Evolutionary conservation across 1,140 invertebrate genomes (phyloP).

Genomic region (Apis dorsata): DNA sequence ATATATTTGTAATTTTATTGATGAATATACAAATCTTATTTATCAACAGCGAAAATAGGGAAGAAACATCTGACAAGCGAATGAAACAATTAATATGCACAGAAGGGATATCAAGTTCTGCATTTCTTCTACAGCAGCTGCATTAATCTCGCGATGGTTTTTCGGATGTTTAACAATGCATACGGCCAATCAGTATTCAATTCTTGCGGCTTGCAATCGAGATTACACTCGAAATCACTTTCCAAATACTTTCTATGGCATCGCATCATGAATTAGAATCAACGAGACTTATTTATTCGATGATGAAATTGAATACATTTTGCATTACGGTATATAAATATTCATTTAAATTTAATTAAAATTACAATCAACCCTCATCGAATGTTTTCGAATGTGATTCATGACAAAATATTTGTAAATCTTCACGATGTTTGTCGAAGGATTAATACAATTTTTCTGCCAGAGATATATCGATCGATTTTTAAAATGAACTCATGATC

Average conservation of each 20-base stretch:
- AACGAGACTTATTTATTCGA: too few relatives aligned
- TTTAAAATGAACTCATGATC: too few relatives aligned
- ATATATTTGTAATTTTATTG: not conserved
- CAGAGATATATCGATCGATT: too few relatives aligned
- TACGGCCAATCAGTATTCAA: slow-evolving; percentile 23
- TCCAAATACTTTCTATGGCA: slow-evolving; percentile 30
- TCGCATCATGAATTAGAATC: not conserved
- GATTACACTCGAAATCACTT: slow-evolving; percentile 14
- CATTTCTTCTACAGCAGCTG: not conserved
- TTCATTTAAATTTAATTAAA: not conserved
- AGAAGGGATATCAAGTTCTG: not conserved
- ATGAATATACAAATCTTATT: not conserved
- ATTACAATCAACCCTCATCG: not conserved
- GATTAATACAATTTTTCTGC: too few relatives aligned
- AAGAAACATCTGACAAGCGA: not conserved
- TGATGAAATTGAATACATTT: not conserved
- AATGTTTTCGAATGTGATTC: not conserved
- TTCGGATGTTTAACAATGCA: slow-evolving; percentile 30
- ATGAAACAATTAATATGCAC: slow-evolving; percentile 43
- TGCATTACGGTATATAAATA: not conserved
- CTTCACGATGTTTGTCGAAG: not conserved
- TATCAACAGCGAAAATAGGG: not conserved
- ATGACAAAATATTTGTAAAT: not conserved
- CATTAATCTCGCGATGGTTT: slow-evolving; percentile 35
- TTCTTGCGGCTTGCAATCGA: not conserved